These are phyloP conservation scores for Poecilia picta DNA, from an alignment of 2,797 vertebrate genomes.

Conservation along the genomic window DNA sequence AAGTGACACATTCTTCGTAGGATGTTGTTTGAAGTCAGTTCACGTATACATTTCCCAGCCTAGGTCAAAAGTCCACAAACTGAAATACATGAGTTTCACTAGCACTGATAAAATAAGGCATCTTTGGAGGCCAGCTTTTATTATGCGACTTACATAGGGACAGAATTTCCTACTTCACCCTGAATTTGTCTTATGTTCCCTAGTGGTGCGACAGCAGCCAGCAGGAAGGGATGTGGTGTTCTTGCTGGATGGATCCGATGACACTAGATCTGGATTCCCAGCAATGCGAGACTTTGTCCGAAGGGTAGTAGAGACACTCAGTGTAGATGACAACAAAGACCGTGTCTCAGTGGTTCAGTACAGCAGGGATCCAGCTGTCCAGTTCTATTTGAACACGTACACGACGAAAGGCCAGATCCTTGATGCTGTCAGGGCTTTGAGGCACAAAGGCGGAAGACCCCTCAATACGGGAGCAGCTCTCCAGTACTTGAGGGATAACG, in stretches of 20 bases:
- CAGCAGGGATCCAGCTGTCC: slow-evolving; percentile 53
- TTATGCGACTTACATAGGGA: too few species aligned
- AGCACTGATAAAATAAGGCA: neutral
- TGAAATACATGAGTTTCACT: slow-evolving; percentile 32
- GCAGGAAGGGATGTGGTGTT: slow-evolving; percentile 75
- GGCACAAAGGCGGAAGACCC: slow-evolving; percentile 40
- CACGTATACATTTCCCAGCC: neutral
- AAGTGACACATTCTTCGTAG: too few species aligned
- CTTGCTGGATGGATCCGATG: slow-evolving; percentile 66
- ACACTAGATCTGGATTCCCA: slow-evolving; percentile 52
- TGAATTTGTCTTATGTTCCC: slow-evolving; percentile 19
- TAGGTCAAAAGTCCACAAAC: neutral
- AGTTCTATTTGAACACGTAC: slow-evolving; percentile 39
- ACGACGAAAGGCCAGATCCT: slow-evolving; percentile 21
- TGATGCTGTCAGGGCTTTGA: slow-evolving; percentile 40
- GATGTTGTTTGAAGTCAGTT: too few species aligned
- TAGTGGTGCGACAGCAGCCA: slow-evolving; percentile 63
- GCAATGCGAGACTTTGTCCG: slow-evolving; percentile 58
- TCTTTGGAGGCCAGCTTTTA: neutral
- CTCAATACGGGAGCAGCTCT: slow-evolving; percentile 63
- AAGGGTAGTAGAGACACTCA: slow-evolving; percentile 23
- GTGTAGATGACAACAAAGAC: slow-evolving; percentile 61
- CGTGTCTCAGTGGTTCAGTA: slow-evolving; percentile 69
- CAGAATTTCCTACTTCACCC: neutral
- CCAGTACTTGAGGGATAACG: slow-evolving; percentile 46